Base-by-base conservation (phyloP, 2,113 vertebrate genomes). In the Chionodraco myersi region DNA sequence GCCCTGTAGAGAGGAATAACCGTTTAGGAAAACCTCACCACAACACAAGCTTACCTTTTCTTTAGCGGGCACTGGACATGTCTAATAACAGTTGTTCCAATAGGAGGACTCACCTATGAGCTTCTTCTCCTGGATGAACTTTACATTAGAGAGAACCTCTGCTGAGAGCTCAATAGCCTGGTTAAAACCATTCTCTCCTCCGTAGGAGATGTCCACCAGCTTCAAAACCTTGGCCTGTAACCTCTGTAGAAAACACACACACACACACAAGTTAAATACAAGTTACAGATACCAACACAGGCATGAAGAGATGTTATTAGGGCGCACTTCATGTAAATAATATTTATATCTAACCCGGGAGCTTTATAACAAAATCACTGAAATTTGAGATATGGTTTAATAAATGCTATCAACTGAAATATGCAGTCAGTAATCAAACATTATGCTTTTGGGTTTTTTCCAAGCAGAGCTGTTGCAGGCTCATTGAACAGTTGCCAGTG, bases 121-220 rank as follows among this genome's bases (percentile, higher is more conserved):
- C 88, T 99, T 99, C 91, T 99, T 99, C 92, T 99, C 98, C 93
- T 99, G 98, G 92, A 99, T 99, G 93, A 99, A 99, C 93, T 99
- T 99, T 94, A 99, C 98, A 90, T 98, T 99, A 91, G 97, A 99
- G 80, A 99, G 97, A 88, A 99, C 97, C 87, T 99, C 98, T 75
- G 98, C 97, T 66, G 98, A 99, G 75, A 99, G 96, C 86, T 99
- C 98, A 81, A 99, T 99, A 79, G 98, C 98, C 94, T 99, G 98
- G 93, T 99, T 99, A 90, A 99, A 99, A 92, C 98, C 98, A 89
- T 99, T 99, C 93, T 99, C 98, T 90, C 98, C 98, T 90, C 98
- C 98, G 2, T 99, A 99, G 21, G 98, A 99, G 92, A 99, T 99
- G 93, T 99, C 98, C 92, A 99, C 98, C 94, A 99, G 94, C 94